A percentile compares a stretch with the other conserved stretches of the same genome.
Evolutionary conservation across 2,888 invertebrate species (phyloP).

Genomic region (Pasiphila rectangulata): DNA sequence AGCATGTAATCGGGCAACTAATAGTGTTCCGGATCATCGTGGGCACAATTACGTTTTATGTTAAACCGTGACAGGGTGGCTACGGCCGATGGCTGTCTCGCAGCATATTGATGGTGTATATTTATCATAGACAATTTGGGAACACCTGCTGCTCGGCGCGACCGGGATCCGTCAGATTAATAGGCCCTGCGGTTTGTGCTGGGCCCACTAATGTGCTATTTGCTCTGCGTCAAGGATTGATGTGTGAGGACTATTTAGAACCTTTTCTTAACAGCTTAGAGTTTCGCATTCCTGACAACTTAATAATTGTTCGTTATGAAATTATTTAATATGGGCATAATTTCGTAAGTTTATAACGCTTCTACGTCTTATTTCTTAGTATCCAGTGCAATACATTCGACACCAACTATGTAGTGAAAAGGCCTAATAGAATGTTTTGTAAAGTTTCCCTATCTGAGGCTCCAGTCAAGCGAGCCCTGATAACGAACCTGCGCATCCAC

Average conservation of each 20-base stretch:
- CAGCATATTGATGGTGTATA: conserved; percentile 67
- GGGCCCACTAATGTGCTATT: conserved; percentile 31
- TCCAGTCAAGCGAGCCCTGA: conserved; percentile 16
- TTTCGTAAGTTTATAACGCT: too few species aligned
- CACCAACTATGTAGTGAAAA: too few species aligned
- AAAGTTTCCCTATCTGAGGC: conserved; percentile 4
- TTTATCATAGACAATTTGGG: conserved; percentile 73
- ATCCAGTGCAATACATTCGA: too few species aligned
- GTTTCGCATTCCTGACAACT: conserved; percentile 29
- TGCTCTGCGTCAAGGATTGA: conserved; percentile 31
- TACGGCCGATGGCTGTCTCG: conserved; percentile 35
- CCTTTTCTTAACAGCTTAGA: background rate
- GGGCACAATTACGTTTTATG: conserved; percentile 61
- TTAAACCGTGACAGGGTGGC: conserved; percentile 60
- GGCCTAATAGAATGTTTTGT: conserved; percentile 2
- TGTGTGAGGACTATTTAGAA: background rate
- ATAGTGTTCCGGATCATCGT: conserved; percentile 46
- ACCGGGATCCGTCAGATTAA: conserved; percentile 62
- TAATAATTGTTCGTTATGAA: conserved; percentile 10
- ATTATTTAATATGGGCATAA: too few species aligned
- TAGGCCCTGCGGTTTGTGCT: conserved; percentile 33
- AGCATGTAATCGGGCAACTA: conserved; percentile 40
- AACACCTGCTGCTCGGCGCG: conserved; percentile 70
- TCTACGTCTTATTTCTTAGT: too few species aligned
- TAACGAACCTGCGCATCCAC: conserved; percentile 16